Evolutionary conservation across 2,113 vertebrate species (phyloP), one percentile per base, ranked within the genome.

Genomic region (Tychaedon coryphoeus): DNA sequence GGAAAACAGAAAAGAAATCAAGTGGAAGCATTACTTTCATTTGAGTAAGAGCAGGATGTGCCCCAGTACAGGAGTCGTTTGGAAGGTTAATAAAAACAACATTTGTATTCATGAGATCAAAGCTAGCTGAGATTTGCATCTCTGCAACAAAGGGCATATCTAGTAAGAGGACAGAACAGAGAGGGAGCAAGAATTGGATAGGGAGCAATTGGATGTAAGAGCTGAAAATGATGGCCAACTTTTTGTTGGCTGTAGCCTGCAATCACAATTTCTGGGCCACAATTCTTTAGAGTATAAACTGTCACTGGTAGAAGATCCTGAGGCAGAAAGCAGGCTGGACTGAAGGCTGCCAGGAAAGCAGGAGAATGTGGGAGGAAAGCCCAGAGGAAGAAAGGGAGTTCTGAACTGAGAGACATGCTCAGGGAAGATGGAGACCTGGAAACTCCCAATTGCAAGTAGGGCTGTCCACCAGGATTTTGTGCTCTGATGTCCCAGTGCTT

Each of bases 41-140:
- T 86, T 89, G 64, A 79, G 51, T 58, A 60, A 80, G 88, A 94
- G 48, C 75, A 80, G 78, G 82, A 94, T 88, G 28, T 74, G 88
- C 42, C 33, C 50, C 58, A 31, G 60, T 40, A 57, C 45, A 87
- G 29, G 47, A 90, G 72, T 76, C 71, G 1, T 86, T 92, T 93
- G 67, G 72, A 93, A 97, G 82, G 85, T 96, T 94, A 95, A 96
- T 91, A 94, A 93, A 90, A 92, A 54, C 42, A 43, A 66, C 38
- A 92, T 95, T 95, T 66, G 74, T 92, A 92, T 96, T 96, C 90
- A 94, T 83, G 75, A 96, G 79, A 95, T 93, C 75, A 95, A 95
- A 95, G 86, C 69, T 71, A 81, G 24, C 56, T 40, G 69, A 90
- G 91, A 93, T 92, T 93, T 97, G 75, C 91, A 95, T 92, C 83